Evolutionary conservation across 2,113 vertebrate species (phyloP), one percentile per base, ranked within the genome.

Genomic region (Probosciger aterrimus): DNA sequence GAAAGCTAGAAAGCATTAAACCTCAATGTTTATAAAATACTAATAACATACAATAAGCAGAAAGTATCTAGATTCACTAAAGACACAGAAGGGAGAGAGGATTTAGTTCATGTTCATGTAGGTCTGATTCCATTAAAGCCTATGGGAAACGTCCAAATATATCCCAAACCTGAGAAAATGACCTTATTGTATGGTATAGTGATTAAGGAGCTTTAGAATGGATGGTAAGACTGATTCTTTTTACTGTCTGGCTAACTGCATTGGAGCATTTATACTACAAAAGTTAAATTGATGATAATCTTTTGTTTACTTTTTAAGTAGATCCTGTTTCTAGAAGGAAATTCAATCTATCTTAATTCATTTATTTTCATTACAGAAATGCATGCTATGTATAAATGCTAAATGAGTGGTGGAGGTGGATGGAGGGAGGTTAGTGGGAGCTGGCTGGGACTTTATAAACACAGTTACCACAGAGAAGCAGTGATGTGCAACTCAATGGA

Each of bases 261-360:
- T 22, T 7, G 7, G 39, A 80, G 39, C 20, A 11, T 73, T 82
- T 68, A 11, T n/a, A 28, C 33, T 46, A 28, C 39, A 23, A 57
- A 92, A 93, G 89, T 95, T 71, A 63, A 86, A 94, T 84, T 90
- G 78, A 76, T 77, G 78, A 59, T 41, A 43, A 6, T 50, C 46
- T 73, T 75, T 69, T 63, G 27, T 90, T 87, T 73, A 50, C 47
- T 86, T 85, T 89, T 90, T 57, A 77, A 80, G 33, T 18, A 44
- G 78, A 95, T 97, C 81, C 83, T 97, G 37, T 79, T 93, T 87
- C 70, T 77, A 92, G 59, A 46, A 37, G 77, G 37, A 95, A 97
- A 97, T 96, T 94, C 59, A 89, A 86, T 97, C 86, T 87, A 46
- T 77, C 44, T 85, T 75, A 46, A 39, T 89, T 52, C 1, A 35